Percentiles rank a stretch among this genome's conserved stretches.
These are phyloP conservation scores for Aphaenogaster rudis DNA, from an alignment of 1,140 invertebrate species.

Conservation along the genomic window DNA sequence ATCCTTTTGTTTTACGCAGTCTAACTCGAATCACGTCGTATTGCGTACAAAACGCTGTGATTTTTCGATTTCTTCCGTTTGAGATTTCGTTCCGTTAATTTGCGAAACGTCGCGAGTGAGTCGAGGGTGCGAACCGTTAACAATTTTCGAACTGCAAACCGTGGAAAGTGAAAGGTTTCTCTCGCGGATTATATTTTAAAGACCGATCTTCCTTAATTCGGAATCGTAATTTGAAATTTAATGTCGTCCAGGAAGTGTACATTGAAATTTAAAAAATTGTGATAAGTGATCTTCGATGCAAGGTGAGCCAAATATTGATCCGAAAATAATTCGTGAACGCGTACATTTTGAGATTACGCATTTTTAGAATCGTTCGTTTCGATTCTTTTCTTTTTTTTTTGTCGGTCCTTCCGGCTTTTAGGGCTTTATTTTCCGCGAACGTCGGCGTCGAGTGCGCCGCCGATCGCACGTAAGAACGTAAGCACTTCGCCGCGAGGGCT, in stretches of 20 bases:
- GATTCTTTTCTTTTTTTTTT: neutral
- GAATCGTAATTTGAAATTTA: neutral
- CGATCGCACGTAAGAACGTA: conserved; percentile 70
- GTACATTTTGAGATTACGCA: neutral
- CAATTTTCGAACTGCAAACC: too few relatives aligned
- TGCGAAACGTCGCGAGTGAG: too few relatives aligned
- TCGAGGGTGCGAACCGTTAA: too few relatives aligned
- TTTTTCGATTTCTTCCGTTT: too few relatives aligned
- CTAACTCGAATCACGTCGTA: neutral
- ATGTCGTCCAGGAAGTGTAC: neutral
- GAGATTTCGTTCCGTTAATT: too few relatives aligned
- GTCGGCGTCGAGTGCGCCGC: conserved; percentile 19
- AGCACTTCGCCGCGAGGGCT: conserved; percentile 67
- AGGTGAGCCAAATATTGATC: conserved; percentile 3
- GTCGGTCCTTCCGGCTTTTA: neutral
- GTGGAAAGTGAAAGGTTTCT: neutral
- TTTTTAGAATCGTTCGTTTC: neutral
- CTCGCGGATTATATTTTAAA: neutral
- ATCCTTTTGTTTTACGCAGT: neutral
- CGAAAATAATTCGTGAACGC: neutral
- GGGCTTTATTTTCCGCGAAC: conserved; percentile 38
- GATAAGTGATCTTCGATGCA: neutral
- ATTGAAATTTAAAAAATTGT: neutral
- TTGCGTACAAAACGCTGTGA: too few relatives aligned
- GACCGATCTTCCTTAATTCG: neutral